Evolutionary conservation across 2,888 invertebrate species (phyloP), one percentile per base, ranked within the genome.

Genomic region (Ferdinandea cuprea): DNA sequence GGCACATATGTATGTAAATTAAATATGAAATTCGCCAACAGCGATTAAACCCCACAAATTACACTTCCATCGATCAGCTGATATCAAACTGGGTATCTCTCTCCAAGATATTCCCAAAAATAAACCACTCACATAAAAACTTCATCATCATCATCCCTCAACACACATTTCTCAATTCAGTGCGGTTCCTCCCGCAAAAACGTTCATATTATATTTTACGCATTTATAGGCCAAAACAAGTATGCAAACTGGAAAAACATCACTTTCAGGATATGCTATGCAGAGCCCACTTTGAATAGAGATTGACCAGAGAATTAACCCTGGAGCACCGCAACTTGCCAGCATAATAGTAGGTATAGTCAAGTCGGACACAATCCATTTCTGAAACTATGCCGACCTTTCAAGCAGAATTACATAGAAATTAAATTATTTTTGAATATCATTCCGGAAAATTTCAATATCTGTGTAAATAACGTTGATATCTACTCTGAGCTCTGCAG

Each of bases 401-500:
- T 52, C 42, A 32, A 42, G 21, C 30, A 52, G 21, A 44, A 72
- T 72, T 72, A 32, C 50, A 42, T 40, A 28, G 40, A 58, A 58
- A 58, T 40, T 32, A 15, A 40, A 58, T 72, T 72, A 72, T 72
- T 52, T 61, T 61, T 42, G 61, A 32, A 52, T 25, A 50, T 61
- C 59, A 61, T 61, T 61, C 50, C 50, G 32, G 71, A 32, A 56
- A 61, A 71, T 59, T 52, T 40, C 30, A 48, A 52, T 71, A 59
- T 61, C 15, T 17, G 15, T 61, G 59, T 32, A 59, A 6, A 46
- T 61, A 32, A 59, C 25, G n/a, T n/a, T n/a, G 42, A 13, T 19
- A 54, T 35, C 35, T 19, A 19, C 11, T 3, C n/a, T 40, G 13
- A 4, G 19, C 11, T 3, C n/a, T 40, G 13, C 13, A 40, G 1